phyloP scores from a whole-genome alignment of 2,797 vertebrate genomes.

The Gymnoscopelus braueri region DNA sequence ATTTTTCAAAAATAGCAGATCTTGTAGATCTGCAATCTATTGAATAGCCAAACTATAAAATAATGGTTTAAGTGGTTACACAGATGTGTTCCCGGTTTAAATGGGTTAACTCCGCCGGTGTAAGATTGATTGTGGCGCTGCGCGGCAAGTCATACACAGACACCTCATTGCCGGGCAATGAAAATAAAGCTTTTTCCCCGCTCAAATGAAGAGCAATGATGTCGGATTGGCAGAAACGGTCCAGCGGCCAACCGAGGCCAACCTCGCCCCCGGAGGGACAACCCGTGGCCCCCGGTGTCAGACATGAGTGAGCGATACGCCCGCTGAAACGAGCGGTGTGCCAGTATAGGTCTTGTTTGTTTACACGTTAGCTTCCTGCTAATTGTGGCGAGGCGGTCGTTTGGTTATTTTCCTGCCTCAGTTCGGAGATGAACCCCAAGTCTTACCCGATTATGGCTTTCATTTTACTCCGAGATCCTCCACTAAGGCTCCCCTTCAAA shows the following conservation, averaged over 20 bases:
- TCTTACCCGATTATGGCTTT: constrained; percentile 81
- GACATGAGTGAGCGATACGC: constrained; percentile 75
- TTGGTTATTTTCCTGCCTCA: constrained; percentile 68
- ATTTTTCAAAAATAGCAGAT: too few species aligned
- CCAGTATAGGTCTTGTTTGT: constrained; percentile 75
- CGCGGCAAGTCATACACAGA: constrained; percentile 76
- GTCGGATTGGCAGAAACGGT: constrained; percentile 48
- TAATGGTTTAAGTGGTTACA: too few species aligned
- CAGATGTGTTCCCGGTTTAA: too few species aligned
- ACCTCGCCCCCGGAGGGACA: constrained; percentile 24
- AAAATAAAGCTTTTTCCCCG: constrained; percentile 75
- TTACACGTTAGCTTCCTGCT: constrained; percentile 73
- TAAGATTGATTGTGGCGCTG: constrained; percentile 77
- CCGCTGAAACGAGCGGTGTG: constrained; percentile 68
- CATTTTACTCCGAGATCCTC: constrained; percentile 81
- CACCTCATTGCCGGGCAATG: constrained; percentile 80
- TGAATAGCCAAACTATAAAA: too few species aligned
- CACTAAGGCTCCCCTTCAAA: constrained; percentile 93
- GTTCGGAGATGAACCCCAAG: constrained; percentile 60
- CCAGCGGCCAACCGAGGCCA: constrained; percentile 56
- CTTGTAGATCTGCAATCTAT: too few species aligned
- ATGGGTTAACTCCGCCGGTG: constrained; percentile 75
- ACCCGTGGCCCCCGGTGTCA: constrained; percentile 28
- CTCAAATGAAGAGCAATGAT: constrained; percentile 78
- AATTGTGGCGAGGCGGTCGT: constrained; percentile 76